Base-by-base conservation (phyloP, 1,140 invertebrate species). In the Chelonus insularis region DNA sequence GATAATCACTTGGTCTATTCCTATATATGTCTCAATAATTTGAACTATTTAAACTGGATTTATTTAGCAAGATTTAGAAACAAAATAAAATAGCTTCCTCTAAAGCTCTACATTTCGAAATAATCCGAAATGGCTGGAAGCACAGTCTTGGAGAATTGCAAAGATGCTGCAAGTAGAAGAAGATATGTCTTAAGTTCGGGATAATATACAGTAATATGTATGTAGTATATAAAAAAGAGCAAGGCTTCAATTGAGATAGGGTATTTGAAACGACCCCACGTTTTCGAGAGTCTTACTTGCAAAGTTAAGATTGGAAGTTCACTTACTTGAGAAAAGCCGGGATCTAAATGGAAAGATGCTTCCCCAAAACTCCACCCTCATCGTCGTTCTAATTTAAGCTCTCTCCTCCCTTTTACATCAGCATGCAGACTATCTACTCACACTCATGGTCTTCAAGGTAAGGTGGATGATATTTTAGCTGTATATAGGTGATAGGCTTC, bases 311-410 rank as follows among this genome's bases (percentile, higher is more conserved):
- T 56, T 62, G 39, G 51, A 62, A 41, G 32, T 45, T 62, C 60
- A 50, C 52, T 48, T 54, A 54, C 34, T n/a, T n/a, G 48, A 52
- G 48, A 29, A 54, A 45, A 47, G 32, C 52, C 18, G 39, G 36
- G 32, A 34, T 37, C 52, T 61, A 61, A 61, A 61, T 61, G 59
- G 59, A 61, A 59, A 59, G 37, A 59, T 50, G 37, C 45, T 29
- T 58, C 43, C 25, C 41, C 21, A 47, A 37, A 25, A 29, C 41
- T 37, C 12, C 51, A 29, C 59, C 36, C 48, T 61, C 32, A 14
- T 16, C n/a, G 52, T 39, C 60, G 32, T 29, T 48, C 29, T 41
- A 56, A 48, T 48, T 51, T 56, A 34, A 45, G 18, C 52, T 36
- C 12, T 18, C n/a, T 21, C 18, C 14, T 41, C 41, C 20, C 45